Percentiles rank a stretch among this genome's conserved stretches.
phyloP scores from a whole-genome alignment of 1,140 invertebrate species.

The Bombus haemorrhoidalis region DNA sequence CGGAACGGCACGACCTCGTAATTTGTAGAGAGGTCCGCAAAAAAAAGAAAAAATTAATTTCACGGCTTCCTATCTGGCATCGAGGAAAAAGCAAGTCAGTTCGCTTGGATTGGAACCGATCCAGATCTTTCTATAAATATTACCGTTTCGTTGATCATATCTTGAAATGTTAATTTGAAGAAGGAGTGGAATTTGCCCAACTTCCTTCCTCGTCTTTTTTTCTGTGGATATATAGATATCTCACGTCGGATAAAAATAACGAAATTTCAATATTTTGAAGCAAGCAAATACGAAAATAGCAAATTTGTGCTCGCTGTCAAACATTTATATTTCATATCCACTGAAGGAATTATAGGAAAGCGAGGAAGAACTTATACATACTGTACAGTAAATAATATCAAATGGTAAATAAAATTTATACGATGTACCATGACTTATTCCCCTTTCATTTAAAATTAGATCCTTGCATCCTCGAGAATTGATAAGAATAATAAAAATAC shows the following conservation, averaged over 20 bases:
- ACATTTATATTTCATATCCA: too few relatives aligned
- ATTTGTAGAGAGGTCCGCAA: background rate
- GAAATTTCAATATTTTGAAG: background rate
- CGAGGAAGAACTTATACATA: too few relatives aligned
- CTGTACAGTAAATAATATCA: background rate
- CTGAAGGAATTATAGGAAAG: too few relatives aligned
- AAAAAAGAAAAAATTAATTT: conserved; percentile 10
- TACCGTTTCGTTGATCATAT: conserved; percentile 29
- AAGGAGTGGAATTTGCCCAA: background rate
- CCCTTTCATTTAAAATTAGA: background rate
- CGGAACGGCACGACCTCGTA: background rate
- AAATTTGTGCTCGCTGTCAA: too few relatives aligned
- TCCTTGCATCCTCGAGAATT: background rate
- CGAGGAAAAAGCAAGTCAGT: background rate
- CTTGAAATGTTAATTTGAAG: conserved; percentile 23
- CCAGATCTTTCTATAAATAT: conserved; percentile 40
- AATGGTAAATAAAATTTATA: background rate
- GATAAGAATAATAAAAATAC: background rate
- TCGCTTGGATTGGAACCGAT: conserved; percentile 25
- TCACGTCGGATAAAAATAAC: background rate
- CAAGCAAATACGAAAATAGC: background rate
- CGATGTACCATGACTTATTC: background rate
- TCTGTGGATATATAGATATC: too few relatives aligned
- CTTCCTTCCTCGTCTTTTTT: background rate
- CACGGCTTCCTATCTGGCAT: conserved; percentile 20